Conservation (phyloP, 2,888 invertebrate genomes). For the Agrochola macilenta region DNA sequence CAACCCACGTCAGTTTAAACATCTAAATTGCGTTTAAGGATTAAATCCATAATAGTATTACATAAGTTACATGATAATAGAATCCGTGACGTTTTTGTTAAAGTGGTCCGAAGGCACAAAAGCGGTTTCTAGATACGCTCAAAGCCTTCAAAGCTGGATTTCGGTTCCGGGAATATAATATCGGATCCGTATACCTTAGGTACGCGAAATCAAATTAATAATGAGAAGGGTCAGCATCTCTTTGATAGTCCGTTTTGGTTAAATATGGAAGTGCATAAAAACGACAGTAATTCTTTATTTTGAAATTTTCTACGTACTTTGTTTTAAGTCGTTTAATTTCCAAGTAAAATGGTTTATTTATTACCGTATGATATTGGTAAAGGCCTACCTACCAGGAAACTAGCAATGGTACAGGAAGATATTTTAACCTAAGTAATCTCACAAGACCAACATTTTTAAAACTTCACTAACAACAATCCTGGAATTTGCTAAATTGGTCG, state of each 20-base stretch:
- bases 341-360: constrained; percentile 12
- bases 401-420: neutral
- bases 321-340: neutral
- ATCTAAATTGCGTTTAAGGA: constrained; percentile 27
- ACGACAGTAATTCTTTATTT: constrained; percentile 8
- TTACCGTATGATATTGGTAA: neutral
- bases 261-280: constrained; percentile 27
- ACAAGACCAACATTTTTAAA: neutral
- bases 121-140: constrained; percentile 27
- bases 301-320: neutral
- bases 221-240: constrained; percentile 46
- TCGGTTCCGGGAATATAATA: constrained; percentile 42
- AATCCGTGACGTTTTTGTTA: constrained; percentile 42
- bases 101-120: constrained; percentile 33
- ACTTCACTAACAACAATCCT: neutral
- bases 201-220: constrained; percentile 47
- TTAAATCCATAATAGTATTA: constrained; percentile 38
- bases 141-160: constrained; percentile 38
- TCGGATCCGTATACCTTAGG: constrained; percentile 31
- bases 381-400: neutral
- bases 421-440: neutral
- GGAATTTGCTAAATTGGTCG: neutral
- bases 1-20: constrained; percentile 47
- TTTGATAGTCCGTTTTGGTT: constrained; percentile 38
- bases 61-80: constrained; percentile 46